Base-by-base conservation (phyloP, 2,888 invertebrate genomes). In the Microctonus hyperodae region DNA sequence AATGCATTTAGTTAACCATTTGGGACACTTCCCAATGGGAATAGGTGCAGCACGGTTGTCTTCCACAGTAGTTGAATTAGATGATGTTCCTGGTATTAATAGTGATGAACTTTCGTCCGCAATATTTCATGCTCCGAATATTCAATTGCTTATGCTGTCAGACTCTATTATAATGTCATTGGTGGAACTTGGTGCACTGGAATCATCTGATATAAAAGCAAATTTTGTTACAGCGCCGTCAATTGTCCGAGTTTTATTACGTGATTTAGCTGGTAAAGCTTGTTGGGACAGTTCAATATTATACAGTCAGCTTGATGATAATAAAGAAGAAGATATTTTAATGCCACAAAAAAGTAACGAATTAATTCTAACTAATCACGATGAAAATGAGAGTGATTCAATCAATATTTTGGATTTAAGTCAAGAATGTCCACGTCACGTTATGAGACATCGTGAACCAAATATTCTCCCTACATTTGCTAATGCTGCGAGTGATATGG, bases 281-380 rank as follows among this genome's bases (percentile, higher is more conserved):
- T 95, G 95, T 77, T 98, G 98, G 97, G 97, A 98, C 85, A 95
- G 95, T 44, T 94, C 96, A 0, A 93, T 96, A 68, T 86, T 98
- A 0, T 95, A 95, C 84, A 90, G 92, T 80, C 91, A 92, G 76
- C 92, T 93, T 0, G 76, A 69, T 10, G 48, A 67, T 3, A 79
- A 79, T 33, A 78, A 79, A 1, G 78, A 81, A 35, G 33, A 31
- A 40, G n/a, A 60, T 50, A 35, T 23, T 37, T 16, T 0, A 28
- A n/a, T 60, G 13, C 63, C 28, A 37, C 28, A 61, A 63, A 60
- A 55, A 40, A 23, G 6, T 37, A 50, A 28, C 22, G 44, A 23
- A 23, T 51, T 10, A 55, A 11, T 13, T 2, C 20, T 44, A 28
- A 51, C 48, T 57, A 13, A 6, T 37, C 31, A 63, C 28, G 44